These are phyloP conservation scores for Takifugu flavidus DNA, from an alignment of 2,113 vertebrate genomes.

Conservation along the genomic window DNA sequence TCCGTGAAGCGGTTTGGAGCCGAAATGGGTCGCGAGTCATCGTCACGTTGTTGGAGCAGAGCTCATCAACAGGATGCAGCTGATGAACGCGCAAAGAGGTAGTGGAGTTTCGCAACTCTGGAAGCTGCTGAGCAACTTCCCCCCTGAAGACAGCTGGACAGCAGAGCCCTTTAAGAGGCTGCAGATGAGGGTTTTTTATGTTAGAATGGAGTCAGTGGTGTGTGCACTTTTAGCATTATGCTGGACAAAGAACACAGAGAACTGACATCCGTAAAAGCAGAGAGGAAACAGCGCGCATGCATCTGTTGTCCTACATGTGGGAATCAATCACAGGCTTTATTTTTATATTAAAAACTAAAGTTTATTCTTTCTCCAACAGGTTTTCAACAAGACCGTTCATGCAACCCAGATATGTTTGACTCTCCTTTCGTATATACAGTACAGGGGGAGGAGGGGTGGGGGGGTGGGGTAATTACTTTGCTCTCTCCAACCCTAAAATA, in stretches of 20 bases:
- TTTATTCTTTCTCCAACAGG: neutral
- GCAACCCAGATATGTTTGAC: neutral
- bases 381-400: neutral
- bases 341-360: too few species aligned
- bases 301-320: too few species aligned
- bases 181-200: neutral
- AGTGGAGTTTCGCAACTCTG: conserved; percentile 42
- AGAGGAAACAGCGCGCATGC: too few species aligned
- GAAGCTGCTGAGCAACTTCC: conserved; percentile 45
- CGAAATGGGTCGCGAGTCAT: conserved; percentile 14
- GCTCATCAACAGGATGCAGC: conserved; percentile 65
- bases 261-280: too few species aligned
- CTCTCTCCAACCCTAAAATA: conserved; percentile 68
- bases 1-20: conserved; percentile 27
- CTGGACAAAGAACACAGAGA: too few species aligned
- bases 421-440: conserved; percentile 17
- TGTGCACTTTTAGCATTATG: too few species aligned
- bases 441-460: conserved; percentile 37
- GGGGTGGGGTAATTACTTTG: conserved; percentile 54
- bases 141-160: conserved; percentile 32
- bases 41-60: conserved; percentile 50
- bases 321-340: too few species aligned
- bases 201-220: neutral
- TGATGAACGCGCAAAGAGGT: conserved; percentile 41
- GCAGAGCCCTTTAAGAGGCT: neutral